A percentile compares a stretch with the other conserved stretches of the same genome.
These are phyloP conservation scores for Eufriesea mexicana DNA, from an alignment of 1,140 invertebrate genomes.

Conservation along the genomic window DNA sequence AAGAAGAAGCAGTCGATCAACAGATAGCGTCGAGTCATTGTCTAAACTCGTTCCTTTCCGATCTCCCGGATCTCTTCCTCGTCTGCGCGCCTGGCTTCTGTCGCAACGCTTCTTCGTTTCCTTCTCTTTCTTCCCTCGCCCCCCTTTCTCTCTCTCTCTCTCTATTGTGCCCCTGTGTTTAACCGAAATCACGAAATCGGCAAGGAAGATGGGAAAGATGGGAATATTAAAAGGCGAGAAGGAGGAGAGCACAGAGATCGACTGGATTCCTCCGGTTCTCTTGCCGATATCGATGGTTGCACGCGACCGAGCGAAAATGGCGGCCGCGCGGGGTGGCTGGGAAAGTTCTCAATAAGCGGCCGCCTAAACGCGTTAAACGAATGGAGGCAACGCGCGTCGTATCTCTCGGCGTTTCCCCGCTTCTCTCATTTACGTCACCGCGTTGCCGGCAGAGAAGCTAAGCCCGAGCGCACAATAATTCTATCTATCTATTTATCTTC, in stretches of 20 bases:
- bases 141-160: no score
- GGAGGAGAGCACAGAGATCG: no score
- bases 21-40: slow-evolving; percentile 50
- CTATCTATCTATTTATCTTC: slow-evolving; percentile 61
- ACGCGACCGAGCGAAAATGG: no score
- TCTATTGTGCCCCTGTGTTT: no score
- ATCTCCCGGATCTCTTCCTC: slow-evolving; percentile 17
- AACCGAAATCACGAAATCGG: no score
- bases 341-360: slow-evolving; percentile 24
- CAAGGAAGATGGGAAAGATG: background rate
- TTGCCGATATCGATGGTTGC: background rate
- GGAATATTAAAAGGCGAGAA: background rate
- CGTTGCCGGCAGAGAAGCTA: slow-evolving; percentile 23
- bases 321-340: background rate
- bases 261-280: no score
- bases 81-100: background rate
- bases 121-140: background rate
- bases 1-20: slow-evolving; percentile 48
- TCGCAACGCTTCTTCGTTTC: background rate
- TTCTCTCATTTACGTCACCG: slow-evolving; percentile 55
- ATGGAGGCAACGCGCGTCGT: background rate
- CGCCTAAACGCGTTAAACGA: slow-evolving; percentile 41
- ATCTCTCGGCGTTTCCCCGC: slow-evolving; percentile 27
- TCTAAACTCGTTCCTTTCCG: slow-evolving; percentile 37
- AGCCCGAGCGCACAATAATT: slow-evolving; percentile 57